These are phyloP conservation scores for Paraplagusia blochii DNA, from an alignment of 2,113 vertebrate genomes.

Conservation along the genomic window DNA sequence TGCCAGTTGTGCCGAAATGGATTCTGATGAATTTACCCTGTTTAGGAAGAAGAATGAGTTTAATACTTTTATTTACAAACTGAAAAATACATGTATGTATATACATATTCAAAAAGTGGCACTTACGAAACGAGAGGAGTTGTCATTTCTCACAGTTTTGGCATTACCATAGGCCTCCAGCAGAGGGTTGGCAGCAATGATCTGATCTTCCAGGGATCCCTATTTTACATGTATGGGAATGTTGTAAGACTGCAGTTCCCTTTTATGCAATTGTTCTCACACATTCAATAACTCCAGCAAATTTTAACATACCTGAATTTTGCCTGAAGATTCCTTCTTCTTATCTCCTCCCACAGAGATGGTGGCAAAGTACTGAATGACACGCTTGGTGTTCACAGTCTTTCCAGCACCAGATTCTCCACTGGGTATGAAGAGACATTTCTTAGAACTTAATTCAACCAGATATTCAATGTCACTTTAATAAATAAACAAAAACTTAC, in stretches of 20 bases:
- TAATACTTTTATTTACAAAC: neutral
- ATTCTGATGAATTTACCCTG: conserved; percentile 70
- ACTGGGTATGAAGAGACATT: conserved; percentile 22
- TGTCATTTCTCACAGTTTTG: conserved; percentile 68
- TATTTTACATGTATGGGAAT: conserved; percentile 11
- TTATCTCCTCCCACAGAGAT: conserved; percentile 53
- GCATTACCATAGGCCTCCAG: conserved; percentile 67
- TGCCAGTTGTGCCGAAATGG: conserved; percentile 58
- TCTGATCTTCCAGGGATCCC: conserved; percentile 64
- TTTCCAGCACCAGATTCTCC: conserved; percentile 70
- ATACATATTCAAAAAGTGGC: neutral
- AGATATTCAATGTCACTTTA: too few relatives aligned
- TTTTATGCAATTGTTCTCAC: neutral
- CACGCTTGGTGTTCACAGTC: conserved; percentile 70
- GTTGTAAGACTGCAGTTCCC: neutral
- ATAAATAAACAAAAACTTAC: too few relatives aligned
- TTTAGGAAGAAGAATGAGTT: conserved; percentile 15
- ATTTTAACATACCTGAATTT: conserved; percentile 24
- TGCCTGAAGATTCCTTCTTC: conserved; percentile 29
- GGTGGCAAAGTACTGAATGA: conserved; percentile 70
- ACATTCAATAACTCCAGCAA: neutral
- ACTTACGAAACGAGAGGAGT: conserved; percentile 67
- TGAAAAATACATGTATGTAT: neutral
- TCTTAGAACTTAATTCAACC: too few relatives aligned
- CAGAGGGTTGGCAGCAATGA: conserved; percentile 65